A percentile compares a stretch with the other conserved stretches of the same genome.
Evolutionary conservation across 2,113 vertebrate genomes (phyloP).

Genomic region (Pipra filicauda): DNA sequence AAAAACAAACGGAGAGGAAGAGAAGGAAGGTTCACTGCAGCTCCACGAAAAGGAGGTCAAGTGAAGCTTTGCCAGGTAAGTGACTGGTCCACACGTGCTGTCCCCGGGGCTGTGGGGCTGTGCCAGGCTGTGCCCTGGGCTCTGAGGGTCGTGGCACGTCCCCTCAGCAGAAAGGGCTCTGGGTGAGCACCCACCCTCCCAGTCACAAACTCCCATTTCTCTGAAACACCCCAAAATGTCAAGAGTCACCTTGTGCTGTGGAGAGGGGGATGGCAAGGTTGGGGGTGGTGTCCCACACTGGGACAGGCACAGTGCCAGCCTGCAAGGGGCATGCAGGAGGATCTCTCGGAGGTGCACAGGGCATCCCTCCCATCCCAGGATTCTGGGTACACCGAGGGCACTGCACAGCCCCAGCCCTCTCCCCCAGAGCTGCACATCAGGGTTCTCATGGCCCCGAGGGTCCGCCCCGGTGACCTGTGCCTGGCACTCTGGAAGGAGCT

Average conservation of each 20-base stretch:
- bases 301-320: neutral
- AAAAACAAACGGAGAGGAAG: neutral
- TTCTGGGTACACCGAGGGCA: accelerated
- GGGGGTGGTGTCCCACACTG: accelerated
- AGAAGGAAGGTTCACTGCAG: conserved; percentile 38
- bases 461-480: accelerated
- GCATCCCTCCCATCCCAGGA: accelerated
- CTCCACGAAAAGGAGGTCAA: conserved; percentile 53
- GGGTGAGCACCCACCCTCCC: neutral
- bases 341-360: accelerated
- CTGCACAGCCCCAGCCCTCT: neutral
- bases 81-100: neutral
- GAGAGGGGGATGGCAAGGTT: neutral
- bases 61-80: conserved; percentile 6
- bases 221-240: neutral
- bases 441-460: accelerated
- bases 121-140: neutral
- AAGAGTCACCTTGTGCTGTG: neutral
- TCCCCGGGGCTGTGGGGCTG: neutral
- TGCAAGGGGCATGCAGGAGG: neutral
- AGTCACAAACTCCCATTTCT: neutral
- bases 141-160: neutral
- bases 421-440: accelerated
- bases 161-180: neutral
- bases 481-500: accelerated